Evolutionary conservation across 2,113 vertebrate genomes (phyloP), one percentile per base, ranked within the genome.

Genomic region (Excalfactoria chinensis): DNA sequence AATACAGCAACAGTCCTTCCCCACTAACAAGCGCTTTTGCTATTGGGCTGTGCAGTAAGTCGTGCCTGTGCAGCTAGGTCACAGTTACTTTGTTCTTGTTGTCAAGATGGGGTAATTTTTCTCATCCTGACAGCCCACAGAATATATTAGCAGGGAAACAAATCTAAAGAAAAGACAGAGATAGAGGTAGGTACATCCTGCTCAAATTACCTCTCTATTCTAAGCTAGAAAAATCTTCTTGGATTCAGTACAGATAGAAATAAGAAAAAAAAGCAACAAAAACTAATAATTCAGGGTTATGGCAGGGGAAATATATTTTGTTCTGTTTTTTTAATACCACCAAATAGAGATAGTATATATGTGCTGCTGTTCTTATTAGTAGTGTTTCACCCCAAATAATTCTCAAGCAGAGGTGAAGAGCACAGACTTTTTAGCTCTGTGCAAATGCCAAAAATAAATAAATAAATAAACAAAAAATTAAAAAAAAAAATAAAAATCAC

Each of bases 81-180:
- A 85, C 72, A 68, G 79, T 88, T 85, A 83, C 69, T 79, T 71
- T n/a, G 15, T 21, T 77, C 43, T 86, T 93, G 68, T 88, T 3
- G 0, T 22, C 48, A 84, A 35, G 30, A 86, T 48, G 48, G 37
- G 67, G 58, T 35, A 72, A 94, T 92, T 73, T 92, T 44, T 82
- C 64, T 93, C 75, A 89, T 77, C 81, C 23, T 35, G 58, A 71
- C 92, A 93, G 69, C 68, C 44, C 41, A 70, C 44, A 88, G 73
- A 94, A 96, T n/a, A 68, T 30, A 53, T 92, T 70, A 88, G 58
- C 20, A 13, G 5, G 9, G 16, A 14, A 7, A 34, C 28, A 58
- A 63, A 55, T 53, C 56, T 73, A 64, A 72, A 76, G 71, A 67
- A 81, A 82, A 59, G 35, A 71, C 46, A 71, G 58, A 88, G 17